Conservation (phyloP, 2,888 invertebrate genomes). For the Philhelius pedissequus region DNA sequence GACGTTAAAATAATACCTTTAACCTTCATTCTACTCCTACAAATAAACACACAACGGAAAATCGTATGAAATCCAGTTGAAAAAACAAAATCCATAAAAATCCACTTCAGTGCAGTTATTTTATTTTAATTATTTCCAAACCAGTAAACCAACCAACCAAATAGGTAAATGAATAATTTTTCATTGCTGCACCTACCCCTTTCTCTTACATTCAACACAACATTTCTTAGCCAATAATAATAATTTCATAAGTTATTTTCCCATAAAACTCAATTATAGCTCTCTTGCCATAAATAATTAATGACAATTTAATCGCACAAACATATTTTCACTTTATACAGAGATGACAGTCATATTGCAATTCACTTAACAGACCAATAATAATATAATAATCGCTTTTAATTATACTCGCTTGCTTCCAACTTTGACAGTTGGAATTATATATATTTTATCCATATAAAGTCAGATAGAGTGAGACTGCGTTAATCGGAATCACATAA, state of each 20-base stretch:
- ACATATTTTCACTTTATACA: constrained; percentile 60
- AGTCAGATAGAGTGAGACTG: background rate
- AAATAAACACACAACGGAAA: background rate
- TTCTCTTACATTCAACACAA: background rate
- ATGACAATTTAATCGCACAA: constrained; percentile 64
- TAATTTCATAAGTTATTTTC: constrained; percentile 56
- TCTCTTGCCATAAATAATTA: constrained; percentile 64
- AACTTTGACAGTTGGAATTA: background rate
- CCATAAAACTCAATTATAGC: constrained; percentile 65
- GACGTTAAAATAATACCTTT: too few relatives aligned
- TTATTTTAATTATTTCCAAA: background rate
- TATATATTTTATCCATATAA: background rate
- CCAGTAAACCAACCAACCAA: constrained; percentile 27
- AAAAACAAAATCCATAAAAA: background rate
- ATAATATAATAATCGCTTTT: constrained; percentile 67
- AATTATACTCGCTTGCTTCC: constrained; percentile 42
- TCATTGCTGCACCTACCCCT: constrained; percentile 1
- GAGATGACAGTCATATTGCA: constrained; percentile 24
- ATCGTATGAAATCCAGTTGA: background rate
- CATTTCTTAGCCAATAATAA: constrained; percentile 12
- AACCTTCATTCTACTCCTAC: background rate
- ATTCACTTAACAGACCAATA: constrained; percentile 69
- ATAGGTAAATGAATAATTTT: constrained; percentile 18
- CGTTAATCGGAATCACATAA: constrained; percentile 55
- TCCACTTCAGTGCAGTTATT: background rate